Conservation (phyloP, 1,140 invertebrate genomes). For the Danaus plexippus region DNA sequence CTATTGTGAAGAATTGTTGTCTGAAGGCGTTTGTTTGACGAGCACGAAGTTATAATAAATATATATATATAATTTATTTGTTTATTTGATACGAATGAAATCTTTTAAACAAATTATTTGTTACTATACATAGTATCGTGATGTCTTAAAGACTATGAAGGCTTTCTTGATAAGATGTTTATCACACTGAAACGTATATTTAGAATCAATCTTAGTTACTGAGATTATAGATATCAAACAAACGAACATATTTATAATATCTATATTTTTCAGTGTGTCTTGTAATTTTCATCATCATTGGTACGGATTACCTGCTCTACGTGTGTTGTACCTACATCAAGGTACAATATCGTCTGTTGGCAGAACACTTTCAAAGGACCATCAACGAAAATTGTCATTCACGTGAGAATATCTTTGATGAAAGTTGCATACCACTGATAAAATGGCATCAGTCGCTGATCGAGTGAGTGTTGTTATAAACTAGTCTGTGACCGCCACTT, state of each 20-base stretch:
- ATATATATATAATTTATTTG: no score
- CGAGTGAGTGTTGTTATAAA: slow-evolving; percentile 24
- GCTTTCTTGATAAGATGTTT: no score
- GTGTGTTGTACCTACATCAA: slow-evolving; percentile 35
- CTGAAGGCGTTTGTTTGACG: no score
- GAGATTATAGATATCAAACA: neutral
- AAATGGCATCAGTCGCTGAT: slow-evolving; percentile 42
- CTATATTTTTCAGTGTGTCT: slow-evolving; percentile 29
- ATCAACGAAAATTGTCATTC: slow-evolving; percentile 4
- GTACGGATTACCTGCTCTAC: slow-evolving; percentile 34
- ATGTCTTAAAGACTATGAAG: no score
- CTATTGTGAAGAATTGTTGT: no score
- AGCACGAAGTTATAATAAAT: no score
- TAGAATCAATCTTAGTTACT: neutral
- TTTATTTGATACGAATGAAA: no score
- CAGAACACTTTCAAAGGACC: slow-evolving; percentile 24
- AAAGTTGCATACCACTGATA: slow-evolving; percentile 21
- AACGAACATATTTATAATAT: neutral
- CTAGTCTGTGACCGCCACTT: no score
- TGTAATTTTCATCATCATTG: slow-evolving; percentile 27
- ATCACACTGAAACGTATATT: neutral
- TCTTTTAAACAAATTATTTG: no score
- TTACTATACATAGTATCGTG: no score
- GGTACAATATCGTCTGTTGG: slow-evolving; percentile 37
- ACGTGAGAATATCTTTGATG: neutral